Evolutionary conservation across 2,113 vertebrate species (phyloP).

Genomic region (Engystomops pustulosus): DNA sequence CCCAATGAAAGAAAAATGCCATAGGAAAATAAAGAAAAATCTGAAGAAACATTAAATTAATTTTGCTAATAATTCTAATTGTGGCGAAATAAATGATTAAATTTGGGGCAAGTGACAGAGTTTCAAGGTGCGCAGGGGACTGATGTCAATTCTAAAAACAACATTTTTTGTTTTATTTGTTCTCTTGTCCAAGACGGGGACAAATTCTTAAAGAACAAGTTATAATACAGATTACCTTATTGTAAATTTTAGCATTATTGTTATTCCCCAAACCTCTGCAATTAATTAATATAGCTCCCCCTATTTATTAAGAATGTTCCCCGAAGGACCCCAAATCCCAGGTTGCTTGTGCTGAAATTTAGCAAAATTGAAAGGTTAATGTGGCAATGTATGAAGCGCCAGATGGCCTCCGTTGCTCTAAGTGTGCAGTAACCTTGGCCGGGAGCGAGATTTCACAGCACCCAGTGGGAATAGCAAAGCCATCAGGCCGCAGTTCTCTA

Average conservation of each 20-base stretch:
- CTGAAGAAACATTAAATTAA: background rate
- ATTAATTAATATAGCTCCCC: background rate
- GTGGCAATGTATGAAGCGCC: background rate
- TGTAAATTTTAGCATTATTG: background rate
- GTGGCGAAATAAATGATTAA: background rate
- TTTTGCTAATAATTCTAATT: background rate
- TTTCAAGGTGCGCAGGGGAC: background rate
- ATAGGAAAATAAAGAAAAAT: background rate
- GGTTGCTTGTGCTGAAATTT: slow-evolving; percentile 12
- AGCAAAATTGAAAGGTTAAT: slow-evolving; percentile 42
- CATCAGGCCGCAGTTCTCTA: slow-evolving; percentile 4
- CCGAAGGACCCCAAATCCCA: background rate
- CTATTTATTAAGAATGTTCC: background rate
- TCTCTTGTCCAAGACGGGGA: background rate
- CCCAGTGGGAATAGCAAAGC: background rate
- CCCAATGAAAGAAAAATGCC: slow-evolving; percentile 12
- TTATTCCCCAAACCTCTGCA: background rate
- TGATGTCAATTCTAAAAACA: background rate
- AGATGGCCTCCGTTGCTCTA: slow-evolving; percentile 18
- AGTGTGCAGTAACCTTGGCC: slow-evolving; percentile 27
- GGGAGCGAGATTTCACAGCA: background rate
- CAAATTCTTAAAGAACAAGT: background rate
- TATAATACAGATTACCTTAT: background rate
- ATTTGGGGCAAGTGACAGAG: background rate
- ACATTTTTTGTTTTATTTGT: background rate